phyloP scores from a whole-genome alignment of 2,888 invertebrate species.

The Melanotus villosus region DNA sequence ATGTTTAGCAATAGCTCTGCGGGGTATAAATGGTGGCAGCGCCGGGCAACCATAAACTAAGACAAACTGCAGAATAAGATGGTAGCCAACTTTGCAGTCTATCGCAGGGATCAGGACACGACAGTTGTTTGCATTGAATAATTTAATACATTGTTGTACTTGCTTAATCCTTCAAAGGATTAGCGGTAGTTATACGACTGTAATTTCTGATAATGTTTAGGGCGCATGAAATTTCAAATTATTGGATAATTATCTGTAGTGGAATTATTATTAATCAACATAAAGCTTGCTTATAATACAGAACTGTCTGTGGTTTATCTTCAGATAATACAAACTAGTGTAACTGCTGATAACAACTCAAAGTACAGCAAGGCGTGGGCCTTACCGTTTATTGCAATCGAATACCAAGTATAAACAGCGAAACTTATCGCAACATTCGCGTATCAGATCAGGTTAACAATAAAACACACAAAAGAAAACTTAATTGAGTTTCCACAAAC shows the following conservation, averaged over 20 bases:
- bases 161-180: constrained; percentile 20
- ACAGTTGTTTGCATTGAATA: constrained; percentile 41
- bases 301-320: too few species aligned
- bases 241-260: background rate
- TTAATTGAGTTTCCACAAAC: too few species aligned
- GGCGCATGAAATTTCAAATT: constrained; percentile 16
- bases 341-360: too few species aligned
- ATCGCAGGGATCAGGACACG: constrained; percentile 30
- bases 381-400: too few species aligned
- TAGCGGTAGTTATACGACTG: constrained; percentile 19
- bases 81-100: constrained; percentile 35
- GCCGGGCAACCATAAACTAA: constrained; percentile 49
- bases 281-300: too few species aligned
- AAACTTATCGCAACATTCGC: too few species aligned
- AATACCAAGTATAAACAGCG: too few species aligned
- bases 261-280: constrained; percentile 8
- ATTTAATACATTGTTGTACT: constrained; percentile 23
- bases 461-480: too few species aligned
- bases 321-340: too few species aligned
- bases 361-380: too few species aligned
- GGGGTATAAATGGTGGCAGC: constrained; percentile 47
- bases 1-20: constrained; percentile 49
- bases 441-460: too few species aligned
- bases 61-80: constrained; percentile 46
- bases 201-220: constrained; percentile 27